A percentile compares a stretch with the other conserved stretches of the same genome.
These are phyloP conservation scores for Spialia ferax DNA, from an alignment of 2,888 invertebrate genomes.

Conservation along the genomic window DNA sequence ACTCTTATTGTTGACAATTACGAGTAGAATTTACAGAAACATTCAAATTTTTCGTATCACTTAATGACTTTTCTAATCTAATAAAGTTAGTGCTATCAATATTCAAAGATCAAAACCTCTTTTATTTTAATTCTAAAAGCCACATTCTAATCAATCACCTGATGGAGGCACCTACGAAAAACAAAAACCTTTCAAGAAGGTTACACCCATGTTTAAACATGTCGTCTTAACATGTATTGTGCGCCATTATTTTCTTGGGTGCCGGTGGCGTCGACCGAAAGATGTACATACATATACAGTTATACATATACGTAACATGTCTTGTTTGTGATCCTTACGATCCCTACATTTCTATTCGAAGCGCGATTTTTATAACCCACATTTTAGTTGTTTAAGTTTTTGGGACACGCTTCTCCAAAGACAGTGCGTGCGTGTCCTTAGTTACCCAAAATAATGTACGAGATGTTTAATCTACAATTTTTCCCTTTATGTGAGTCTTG, in stretches of 20 bases:
- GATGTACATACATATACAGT: neutral
- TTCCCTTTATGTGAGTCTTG: constrained; percentile 12
- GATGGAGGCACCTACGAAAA: constrained; percentile 8
- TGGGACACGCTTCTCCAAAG: neutral
- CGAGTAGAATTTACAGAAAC: no score
- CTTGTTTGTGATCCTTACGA: constrained; percentile 29
- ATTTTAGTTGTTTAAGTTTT: constrained; percentile 25
- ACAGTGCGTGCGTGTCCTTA: neutral
- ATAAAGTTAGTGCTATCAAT: no score
- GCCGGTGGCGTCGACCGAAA: constrained; percentile 16
- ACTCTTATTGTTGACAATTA: no score
- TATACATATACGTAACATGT: constrained; percentile 22
- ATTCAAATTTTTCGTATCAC: no score
- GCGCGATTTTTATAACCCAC: constrained; percentile 34
- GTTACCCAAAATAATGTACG: neutral
- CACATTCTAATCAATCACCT: neutral
- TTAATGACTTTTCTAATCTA: no score
- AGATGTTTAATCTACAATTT: constrained; percentile 3
- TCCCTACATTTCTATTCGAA: constrained; percentile 36
- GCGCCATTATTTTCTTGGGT: constrained; percentile 23
- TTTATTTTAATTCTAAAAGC: neutral
- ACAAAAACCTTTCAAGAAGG: constrained; percentile 17
- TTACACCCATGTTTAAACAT: constrained; percentile 32
- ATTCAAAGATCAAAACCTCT: neutral
- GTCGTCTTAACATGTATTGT: constrained; percentile 8